A percentile compares a stretch with the other conserved stretches of the same genome.
Evolutionary conservation across 2,888 invertebrate genomes (phyloP).

Genomic region (Apodemia hepburni): DNA sequence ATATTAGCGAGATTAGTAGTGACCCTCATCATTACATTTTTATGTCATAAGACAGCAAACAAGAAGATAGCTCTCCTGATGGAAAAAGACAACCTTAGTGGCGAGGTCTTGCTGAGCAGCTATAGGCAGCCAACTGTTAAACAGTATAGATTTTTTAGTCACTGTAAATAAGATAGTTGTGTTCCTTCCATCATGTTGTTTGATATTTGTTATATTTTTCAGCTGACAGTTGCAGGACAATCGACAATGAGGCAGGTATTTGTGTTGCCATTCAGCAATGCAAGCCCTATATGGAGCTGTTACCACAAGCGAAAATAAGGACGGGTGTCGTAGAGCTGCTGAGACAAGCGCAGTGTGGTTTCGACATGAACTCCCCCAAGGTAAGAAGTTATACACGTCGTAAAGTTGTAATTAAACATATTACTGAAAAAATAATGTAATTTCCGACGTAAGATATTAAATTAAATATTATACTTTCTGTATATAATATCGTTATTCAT

Average conservation of each 20-base stretch:
- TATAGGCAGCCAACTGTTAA: neutral
- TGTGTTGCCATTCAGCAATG: neutral
- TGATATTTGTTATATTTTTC: neutral
- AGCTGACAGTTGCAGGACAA: neutral
- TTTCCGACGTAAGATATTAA: too few species aligned
- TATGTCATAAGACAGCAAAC: too few species aligned
- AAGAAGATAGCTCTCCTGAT: too few species aligned
- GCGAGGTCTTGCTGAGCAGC: neutral
- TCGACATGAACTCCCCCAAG: neutral
- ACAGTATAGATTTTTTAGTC: too few species aligned
- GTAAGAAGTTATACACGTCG: neutral
- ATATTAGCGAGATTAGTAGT: too few species aligned
- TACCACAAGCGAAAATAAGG: neutral
- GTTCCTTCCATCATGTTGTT: too few species aligned
- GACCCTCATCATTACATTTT: too few species aligned
- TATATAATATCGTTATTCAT: too few species aligned
- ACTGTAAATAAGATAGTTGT: too few species aligned
- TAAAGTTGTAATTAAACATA: neutral
- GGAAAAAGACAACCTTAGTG: too few species aligned
- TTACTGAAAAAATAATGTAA: neutral
- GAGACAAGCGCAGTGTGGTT: conserved; percentile 9
- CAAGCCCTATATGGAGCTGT: neutral
- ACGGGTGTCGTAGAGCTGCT: neutral
- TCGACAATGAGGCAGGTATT: neutral
- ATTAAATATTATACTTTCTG: too few species aligned